Evolutionary conservation across 1,140 invertebrate genomes (phyloP), one percentile per base, ranked within the genome.

Genomic region (Lutraria rhynchaena): DNA sequence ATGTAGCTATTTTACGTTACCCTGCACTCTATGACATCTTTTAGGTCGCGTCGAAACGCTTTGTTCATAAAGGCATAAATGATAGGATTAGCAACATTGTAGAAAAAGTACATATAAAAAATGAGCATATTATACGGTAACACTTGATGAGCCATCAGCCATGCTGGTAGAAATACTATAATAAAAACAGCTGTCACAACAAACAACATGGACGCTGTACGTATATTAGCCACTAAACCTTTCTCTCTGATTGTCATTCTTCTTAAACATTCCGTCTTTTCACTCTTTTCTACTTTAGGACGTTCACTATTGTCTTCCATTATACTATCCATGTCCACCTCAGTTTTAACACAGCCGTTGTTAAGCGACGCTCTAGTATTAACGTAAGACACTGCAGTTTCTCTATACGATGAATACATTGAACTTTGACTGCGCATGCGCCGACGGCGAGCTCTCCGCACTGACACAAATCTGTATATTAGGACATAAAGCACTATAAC

Each of bases 61-160:
- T 85, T 87, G 75, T 91, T 91, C 89, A 91, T 91, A 78, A 91
- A 91, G 22, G 89, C 89, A 82, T 91, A 91, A 31, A 91, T 90
- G 24, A 91, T 86, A 24, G 90, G 90, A 83, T 91, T 91, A 19
- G 88, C 88, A 24, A 90, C 89, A 75, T 91, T 90, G 81, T 91
- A 90, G 51, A 85, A 84, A 65, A 91, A 91, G 75, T 91, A 91
- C 74, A 88, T 81, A 81, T 91, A 91, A 82, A 91, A 88, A 57
- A 86, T 70, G 13, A 86, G 65, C 24, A 83, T 85, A 63, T 86
- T 85, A 51, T 81, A 82, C 27, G 53, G 31, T 37, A 86, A 69
- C 22, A 86, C 73, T 65, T 83, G 49, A 27, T 83, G 81, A 31
- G 78, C 84, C 81, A 84, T 82, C 15, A 83, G 57, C 81, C 83